Conservation (phyloP, 1,140 invertebrate genomes). For the Ceratina australensis region DNA sequence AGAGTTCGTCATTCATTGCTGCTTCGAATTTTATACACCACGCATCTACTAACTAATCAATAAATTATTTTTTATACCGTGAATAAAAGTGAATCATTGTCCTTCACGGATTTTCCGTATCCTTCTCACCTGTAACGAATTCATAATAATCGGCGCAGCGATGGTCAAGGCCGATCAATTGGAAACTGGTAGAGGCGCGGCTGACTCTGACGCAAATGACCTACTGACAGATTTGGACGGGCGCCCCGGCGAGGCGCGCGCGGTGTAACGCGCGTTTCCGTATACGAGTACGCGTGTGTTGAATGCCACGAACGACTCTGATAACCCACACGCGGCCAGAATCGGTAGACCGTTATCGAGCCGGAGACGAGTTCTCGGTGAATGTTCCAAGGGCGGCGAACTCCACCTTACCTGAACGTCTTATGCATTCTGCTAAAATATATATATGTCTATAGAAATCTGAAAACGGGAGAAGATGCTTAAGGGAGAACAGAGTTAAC, state of each 20-base stretch:
- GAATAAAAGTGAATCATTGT: too few relatives aligned
- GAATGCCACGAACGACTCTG: neutral
- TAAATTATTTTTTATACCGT: too few relatives aligned
- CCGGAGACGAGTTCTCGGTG: slow-evolving; percentile 18
- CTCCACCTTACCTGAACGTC: too few relatives aligned
- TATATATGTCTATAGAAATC: too few relatives aligned
- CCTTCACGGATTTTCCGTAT: too few relatives aligned
- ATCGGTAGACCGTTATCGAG: slow-evolving; percentile 62
- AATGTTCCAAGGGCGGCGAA: neutral
- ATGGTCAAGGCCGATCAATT: slow-evolving; percentile 62
- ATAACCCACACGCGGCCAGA: slow-evolving; percentile 5
- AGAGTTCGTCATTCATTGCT: neutral
- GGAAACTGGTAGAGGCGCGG: slow-evolving; percentile 50
- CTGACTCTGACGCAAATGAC: slow-evolving; percentile 64
- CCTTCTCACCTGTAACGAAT: too few relatives aligned
- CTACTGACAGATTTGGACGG: slow-evolving; percentile 75
- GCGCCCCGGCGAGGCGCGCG: slow-evolving; percentile 30
- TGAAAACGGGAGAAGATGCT: too few relatives aligned
- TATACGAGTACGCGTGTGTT: neutral
- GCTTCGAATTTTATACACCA: too few relatives aligned
- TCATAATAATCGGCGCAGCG: neutral
- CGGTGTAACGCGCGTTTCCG: neutral
- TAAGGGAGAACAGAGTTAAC: too few relatives aligned
- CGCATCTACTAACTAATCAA: too few relatives aligned
- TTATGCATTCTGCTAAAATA: too few relatives aligned